Evolutionary conservation across 2,113 vertebrate species (phyloP).

Genomic region (Xiphophorus maculatus): DNA sequence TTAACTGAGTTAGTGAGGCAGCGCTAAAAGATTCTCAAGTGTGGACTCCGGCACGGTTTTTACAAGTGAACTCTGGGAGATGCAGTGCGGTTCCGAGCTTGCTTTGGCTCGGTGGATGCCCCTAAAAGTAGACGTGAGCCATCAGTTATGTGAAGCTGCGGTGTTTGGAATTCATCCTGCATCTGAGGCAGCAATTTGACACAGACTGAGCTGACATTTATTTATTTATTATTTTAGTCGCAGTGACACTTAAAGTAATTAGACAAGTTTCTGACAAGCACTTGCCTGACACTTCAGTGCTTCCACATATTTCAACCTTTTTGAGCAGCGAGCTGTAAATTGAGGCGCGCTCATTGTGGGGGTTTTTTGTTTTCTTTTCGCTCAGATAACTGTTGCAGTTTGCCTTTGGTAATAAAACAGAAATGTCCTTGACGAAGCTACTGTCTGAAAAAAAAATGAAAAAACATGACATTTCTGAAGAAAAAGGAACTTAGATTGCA

Average conservation of each 20-base stretch:
- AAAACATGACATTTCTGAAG: slow-evolving; percentile 5
- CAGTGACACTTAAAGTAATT: slow-evolving; percentile 40
- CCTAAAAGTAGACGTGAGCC: slow-evolving; percentile 23
- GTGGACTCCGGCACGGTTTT: not conserved
- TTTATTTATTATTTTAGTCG: slow-evolving; percentile 39
- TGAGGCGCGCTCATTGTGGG: slow-evolving; percentile 19
- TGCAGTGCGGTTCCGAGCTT: slow-evolving; percentile 2
- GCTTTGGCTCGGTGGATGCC: slow-evolving; percentile 18
- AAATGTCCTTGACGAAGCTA: slow-evolving; percentile 46
- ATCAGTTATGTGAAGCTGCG: slow-evolving; percentile 37
- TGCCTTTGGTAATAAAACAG: slow-evolving; percentile 30
- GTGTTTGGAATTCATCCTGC: slow-evolving; percentile 24
- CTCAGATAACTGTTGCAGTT: slow-evolving; percentile 14
- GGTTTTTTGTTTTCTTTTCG: not conserved
- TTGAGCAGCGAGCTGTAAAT: slow-evolving; percentile 8
- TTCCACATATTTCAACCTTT: slow-evolving; percentile 31
- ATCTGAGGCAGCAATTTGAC: slow-evolving; percentile 49
- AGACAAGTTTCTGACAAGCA: slow-evolving; percentile 43
- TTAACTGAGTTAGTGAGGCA: slow-evolving; percentile 16
- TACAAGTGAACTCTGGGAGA: slow-evolving; percentile 17
- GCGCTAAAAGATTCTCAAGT: slow-evolving; percentile 20
- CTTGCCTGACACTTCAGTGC: slow-evolving; percentile 25
- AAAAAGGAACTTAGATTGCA: slow-evolving; percentile 10
- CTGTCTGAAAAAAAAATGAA: not conserved
- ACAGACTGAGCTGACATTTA: slow-evolving; percentile 50